These are phyloP conservation scores for Mactromeris polynyma DNA, from an alignment of 2,888 invertebrate genomes.

Conservation along the genomic window DNA sequence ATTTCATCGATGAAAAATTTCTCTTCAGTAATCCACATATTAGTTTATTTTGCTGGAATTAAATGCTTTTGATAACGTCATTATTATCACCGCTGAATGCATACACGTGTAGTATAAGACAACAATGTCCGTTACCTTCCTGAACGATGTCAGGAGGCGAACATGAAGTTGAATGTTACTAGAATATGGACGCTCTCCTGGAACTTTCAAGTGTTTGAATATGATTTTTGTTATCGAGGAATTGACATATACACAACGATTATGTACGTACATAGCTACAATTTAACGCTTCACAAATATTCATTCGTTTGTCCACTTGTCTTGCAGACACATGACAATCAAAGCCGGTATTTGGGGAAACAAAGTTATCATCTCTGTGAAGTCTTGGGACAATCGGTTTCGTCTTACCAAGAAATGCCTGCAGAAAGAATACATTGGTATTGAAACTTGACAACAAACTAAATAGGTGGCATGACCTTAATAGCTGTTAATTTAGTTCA, in stretches of 20 bases:
- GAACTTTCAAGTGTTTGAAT: too few species aligned
- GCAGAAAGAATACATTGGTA: constrained; percentile 15
- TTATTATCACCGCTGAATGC: too few species aligned
- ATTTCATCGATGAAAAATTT: too few species aligned
- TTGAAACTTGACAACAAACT: neutral
- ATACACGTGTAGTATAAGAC: too few species aligned
- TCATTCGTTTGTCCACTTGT: constrained; percentile 46
- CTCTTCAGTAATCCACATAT: too few species aligned
- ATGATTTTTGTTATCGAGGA: neutral
- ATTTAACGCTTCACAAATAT: constrained; percentile 58
- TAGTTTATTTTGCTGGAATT: too few species aligned
- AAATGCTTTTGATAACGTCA: too few species aligned
- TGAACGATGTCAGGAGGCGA: too few species aligned
- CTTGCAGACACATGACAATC: constrained; percentile 58
- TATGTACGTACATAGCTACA: constrained; percentile 61
- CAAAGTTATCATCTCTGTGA: constrained; percentile 50
- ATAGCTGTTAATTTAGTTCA: too few species aligned
- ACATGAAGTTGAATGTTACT: too few species aligned
- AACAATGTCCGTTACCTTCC: too few species aligned
- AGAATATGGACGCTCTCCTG: too few species aligned
- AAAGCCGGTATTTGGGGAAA: constrained; percentile 44
- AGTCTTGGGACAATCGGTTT: constrained; percentile 58
- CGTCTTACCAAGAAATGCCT: constrained; percentile 65
- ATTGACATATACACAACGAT: neutral
- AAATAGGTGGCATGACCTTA: neutral